Conservation (phyloP, 92 coral and sea anemone genomes). For the Parazoanthus swiftii region DNA sequence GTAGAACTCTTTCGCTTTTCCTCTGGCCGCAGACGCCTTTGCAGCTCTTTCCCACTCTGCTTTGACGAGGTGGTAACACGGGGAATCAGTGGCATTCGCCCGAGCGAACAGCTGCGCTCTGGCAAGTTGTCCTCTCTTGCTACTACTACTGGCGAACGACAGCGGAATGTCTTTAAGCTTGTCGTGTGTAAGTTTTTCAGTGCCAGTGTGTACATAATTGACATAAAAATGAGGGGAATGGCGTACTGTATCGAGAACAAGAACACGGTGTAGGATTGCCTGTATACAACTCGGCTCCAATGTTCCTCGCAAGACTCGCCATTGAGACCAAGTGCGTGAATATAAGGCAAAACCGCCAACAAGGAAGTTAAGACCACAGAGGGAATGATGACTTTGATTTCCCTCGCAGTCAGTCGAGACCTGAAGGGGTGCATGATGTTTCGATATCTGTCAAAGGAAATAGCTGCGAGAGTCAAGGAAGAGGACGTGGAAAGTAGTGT, state of each 20-base stretch:
- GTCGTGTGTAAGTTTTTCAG: constrained; percentile 70
- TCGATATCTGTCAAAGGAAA: constrained; percentile 92
- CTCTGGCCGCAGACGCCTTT: neutral
- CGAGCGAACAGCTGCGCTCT: too few species aligned
- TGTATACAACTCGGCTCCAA: constrained; percentile 66
- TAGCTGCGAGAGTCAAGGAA: constrained; percentile 83
- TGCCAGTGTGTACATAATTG: constrained; percentile 77
- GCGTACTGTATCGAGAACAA: constrained; percentile 77
- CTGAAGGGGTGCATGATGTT: constrained; percentile 91
- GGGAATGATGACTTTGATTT: constrained; percentile 70
- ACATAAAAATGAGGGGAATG: constrained; percentile 74
- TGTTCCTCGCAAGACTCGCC: constrained; percentile 61
- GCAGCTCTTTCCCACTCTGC: neutral
- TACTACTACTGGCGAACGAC: constrained; percentile 17
- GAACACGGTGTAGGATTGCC: constrained; percentile 70
- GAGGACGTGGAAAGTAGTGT: constrained; percentile 85
- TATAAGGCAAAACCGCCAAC: constrained; percentile 73
- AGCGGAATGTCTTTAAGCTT: constrained; percentile 54
- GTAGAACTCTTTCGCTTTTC: constrained; percentile 15
- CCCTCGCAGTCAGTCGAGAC: constrained; percentile 68
- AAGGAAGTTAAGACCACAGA: constrained; percentile 62
- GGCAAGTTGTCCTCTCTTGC: neutral
- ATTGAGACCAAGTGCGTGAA: constrained; percentile 53
- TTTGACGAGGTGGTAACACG: neutral
- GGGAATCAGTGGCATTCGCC: constrained; percentile 25